Percentiles rank a stretch among this genome's conserved stretches.
Evolutionary conservation across 2,113 vertebrate genomes (phyloP).

Genomic region (Perca flavescens): DNA sequence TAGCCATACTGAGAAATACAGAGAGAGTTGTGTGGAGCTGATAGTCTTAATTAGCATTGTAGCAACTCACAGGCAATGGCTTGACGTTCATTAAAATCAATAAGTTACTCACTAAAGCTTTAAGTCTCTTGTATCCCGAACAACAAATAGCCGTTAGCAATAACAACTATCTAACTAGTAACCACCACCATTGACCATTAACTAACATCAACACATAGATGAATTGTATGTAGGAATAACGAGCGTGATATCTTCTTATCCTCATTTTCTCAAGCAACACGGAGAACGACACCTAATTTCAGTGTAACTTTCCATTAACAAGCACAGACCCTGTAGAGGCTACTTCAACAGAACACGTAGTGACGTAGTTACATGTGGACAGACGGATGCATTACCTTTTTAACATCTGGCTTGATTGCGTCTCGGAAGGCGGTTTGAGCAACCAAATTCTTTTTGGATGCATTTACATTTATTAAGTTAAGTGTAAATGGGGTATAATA

Average conservation of each 20-base stretch:
- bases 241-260: no score
- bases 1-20: no score
- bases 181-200: no score
- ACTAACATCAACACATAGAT: no score
- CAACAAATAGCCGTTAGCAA: neutral
- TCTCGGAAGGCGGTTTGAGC: neutral
- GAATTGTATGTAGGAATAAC: no score
- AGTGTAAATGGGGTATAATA: neutral
- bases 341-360: neutral
- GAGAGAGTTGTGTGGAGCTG: no score
- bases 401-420: neutral
- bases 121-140: neutral
- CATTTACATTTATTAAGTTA: neutral
- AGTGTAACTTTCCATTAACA: neutral
- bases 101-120: neutral
- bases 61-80: no score
- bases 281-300: no score
- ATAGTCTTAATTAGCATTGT: no score
- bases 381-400: neutral
- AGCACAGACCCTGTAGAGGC: neutral
- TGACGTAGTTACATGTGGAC: neutral
- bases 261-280: no score
- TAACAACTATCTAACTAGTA: neutral
- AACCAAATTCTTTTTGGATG: neutral
- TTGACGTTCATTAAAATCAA: no score